phyloP scores from a whole-genome alignment of 37 sponge, comb jelly and placozoan genomes.

The Bolinopsis microptera region DNA sequence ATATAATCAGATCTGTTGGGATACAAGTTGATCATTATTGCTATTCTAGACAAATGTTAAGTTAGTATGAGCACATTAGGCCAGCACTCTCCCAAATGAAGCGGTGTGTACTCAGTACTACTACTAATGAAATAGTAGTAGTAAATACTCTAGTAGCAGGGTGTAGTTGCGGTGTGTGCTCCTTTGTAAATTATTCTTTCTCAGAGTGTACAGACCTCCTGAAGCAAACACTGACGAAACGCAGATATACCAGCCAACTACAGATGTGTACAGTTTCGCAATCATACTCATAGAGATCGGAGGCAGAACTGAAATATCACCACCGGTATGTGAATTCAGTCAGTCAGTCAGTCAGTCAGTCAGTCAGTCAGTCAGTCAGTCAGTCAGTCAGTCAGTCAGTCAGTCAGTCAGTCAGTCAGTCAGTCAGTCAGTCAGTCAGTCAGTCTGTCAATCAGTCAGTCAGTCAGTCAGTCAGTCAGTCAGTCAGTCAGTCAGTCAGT shows the following conservation, averaged over 20 bases:
- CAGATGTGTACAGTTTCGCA: constrained; percentile 43
- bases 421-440: not conserved
- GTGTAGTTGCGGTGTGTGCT: no score
- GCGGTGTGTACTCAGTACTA: no score
- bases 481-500: not conserved
- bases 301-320: constrained; percentile 30
- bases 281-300: constrained; percentile 46
- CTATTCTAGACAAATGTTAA: no score
- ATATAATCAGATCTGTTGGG: no score
- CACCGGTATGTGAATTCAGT: not conserved
- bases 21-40: no score
- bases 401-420: not conserved
- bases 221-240: not conserved
- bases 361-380: not conserved
- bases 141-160: no score
- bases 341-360: not conserved
- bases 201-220: constrained; percentile 24
- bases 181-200: not conserved
- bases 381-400: not conserved
- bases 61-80: no score
- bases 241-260: not conserved
- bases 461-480: not conserved
- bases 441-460: not conserved
- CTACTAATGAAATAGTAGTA: no score
- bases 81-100: no score